Percentiles rank a stretch among this genome's conserved stretches.
Evolutionary conservation across 2,888 invertebrate species (phyloP).

Genomic region (Aspidiotus rigidus): DNA sequence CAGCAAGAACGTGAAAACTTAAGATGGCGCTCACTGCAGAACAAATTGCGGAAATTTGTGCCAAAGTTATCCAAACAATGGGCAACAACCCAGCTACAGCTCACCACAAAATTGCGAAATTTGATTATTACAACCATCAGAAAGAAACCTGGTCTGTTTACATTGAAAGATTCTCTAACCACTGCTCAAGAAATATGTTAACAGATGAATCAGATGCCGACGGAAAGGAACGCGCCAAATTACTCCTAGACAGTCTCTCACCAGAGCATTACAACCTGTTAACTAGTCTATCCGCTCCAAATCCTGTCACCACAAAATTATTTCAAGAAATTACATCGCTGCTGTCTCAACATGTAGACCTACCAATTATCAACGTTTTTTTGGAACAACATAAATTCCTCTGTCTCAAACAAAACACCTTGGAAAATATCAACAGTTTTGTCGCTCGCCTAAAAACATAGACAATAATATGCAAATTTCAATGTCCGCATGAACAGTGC

Average conservation of each 20-base stretch:
- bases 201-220: neutral
- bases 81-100: too few species aligned
- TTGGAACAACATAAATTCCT: neutral
- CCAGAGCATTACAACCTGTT: neutral
- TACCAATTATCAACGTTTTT: neutral
- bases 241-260: neutral
- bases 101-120: too few species aligned
- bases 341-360: neutral
- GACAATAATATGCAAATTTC: neutral
- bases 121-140: too few species aligned
- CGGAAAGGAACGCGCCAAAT: neutral
- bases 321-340: neutral
- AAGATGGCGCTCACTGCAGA: neutral
- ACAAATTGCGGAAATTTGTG: neutral
- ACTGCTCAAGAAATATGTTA: neutral
- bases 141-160: too few species aligned
- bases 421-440: neutral
- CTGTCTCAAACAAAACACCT: neutral
- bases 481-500: too few species aligned
- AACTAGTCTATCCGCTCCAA: too few species aligned
- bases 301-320: neutral
- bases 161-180: neutral
- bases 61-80: too few species aligned
- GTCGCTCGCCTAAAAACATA: neutral
- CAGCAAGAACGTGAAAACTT: too few species aligned